These are phyloP conservation scores for Casuarius casuarius DNA, from an alignment of 2,113 vertebrate species.

Conservation along the genomic window DNA sequence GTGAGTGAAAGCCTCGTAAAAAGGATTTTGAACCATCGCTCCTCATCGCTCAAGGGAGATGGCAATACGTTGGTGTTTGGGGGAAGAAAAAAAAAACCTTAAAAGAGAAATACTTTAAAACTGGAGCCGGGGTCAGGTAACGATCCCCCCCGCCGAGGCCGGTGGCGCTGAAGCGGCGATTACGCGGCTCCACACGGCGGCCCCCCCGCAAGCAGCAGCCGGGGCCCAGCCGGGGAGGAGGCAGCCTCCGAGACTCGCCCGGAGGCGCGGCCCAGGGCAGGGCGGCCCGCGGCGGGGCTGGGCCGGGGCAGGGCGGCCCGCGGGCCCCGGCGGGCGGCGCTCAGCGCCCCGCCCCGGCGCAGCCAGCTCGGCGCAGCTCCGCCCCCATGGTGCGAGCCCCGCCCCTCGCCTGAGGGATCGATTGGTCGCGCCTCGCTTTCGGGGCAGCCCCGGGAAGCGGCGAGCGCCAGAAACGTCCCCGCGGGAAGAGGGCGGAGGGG, in stretches of 20 bases:
- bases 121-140: accelerated
- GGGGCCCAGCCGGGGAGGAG: background rate
- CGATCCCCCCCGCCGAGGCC: background rate
- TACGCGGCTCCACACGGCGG: too few species aligned
- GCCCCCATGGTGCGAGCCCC: background rate
- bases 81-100: background rate
- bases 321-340: too few species aligned
- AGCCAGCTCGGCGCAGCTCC: background rate
- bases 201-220: background rate
- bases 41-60: background rate
- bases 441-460: background rate
- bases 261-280: background rate
- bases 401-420: background rate
- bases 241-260: background rate
- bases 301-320: too few species aligned
- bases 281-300: too few species aligned
- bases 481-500: too few species aligned
- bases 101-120: background rate
- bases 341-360: too few species aligned
- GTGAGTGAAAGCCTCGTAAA: accelerated
- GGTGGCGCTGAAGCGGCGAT: background rate
- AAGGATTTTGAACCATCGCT: background rate
- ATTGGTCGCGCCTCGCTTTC: background rate
- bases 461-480: background rate
- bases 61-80: background rate